Conservation (phyloP, 2,888 invertebrate species). For the Himalopsyche tibetana region DNA sequence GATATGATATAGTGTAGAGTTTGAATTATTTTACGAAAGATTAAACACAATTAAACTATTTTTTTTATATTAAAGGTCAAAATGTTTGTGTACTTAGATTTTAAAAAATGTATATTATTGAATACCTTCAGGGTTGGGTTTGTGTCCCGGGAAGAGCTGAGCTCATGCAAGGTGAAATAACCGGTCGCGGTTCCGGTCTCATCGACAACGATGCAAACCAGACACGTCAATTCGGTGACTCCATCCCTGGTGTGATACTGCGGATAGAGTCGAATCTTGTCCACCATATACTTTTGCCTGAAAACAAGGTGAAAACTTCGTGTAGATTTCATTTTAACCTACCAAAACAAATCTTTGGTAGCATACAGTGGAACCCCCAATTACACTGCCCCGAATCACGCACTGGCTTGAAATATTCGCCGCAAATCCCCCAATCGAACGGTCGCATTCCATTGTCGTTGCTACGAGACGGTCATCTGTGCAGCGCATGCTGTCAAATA, state of each 20-base stretch:
- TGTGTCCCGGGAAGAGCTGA: conserved; percentile 69
- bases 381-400: not conserved
- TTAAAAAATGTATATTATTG: not conserved
- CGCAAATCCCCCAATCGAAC: no score
- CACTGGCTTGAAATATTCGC: no score
- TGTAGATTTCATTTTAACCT: not conserved
- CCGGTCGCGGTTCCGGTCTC: conserved; percentile 70
- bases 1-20: no score
- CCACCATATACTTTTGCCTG: conserved; percentile 73
- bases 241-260: conserved; percentile 67
- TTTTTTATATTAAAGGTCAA: no score
- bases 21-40: no score
- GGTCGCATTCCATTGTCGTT: no score
- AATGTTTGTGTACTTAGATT: no score
- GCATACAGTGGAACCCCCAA: not conserved
- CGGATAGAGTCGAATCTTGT: conserved; percentile 68
- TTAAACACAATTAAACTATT: no score
- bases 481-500: no score
- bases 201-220: conserved; percentile 70
- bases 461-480: no score
- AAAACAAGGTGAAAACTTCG: conserved; percentile 61
- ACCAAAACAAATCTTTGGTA: not conserved
- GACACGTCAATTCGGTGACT: conserved; percentile 66
- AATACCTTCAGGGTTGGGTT: conserved; percentile 53
- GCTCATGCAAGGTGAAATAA: conserved; percentile 70